phyloP scores from a whole-genome alignment of 2,888 invertebrate species.

The Merodon equestris region DNA sequence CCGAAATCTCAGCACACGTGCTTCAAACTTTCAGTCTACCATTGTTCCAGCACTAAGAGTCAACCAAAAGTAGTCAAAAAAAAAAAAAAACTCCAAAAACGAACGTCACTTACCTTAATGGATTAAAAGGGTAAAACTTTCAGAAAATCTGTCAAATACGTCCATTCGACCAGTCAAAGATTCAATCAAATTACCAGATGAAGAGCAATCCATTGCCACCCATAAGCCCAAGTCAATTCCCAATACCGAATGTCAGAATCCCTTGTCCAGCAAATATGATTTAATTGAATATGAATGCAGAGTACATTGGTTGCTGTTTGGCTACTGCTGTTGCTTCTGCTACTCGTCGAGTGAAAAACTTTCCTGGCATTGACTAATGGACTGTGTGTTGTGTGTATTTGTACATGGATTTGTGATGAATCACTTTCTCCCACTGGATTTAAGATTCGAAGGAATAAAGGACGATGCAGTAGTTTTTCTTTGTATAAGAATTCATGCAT shows the following conservation, averaged over 20 bases:
- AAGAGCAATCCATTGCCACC: neutral
- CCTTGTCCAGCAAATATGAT: slow-evolving; percentile 70
- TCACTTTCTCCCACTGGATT: slow-evolving; percentile 24
- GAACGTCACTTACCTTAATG: slow-evolving; percentile 38
- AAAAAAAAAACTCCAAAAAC: slow-evolving; percentile 2
- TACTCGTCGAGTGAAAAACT: slow-evolving; percentile 21
- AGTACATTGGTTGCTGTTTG: too few species aligned
- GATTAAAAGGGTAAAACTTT: slow-evolving; percentile 66
- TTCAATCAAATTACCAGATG: slow-evolving; percentile 54
- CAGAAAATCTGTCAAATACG: slow-evolving; percentile 58
- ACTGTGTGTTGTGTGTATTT: slow-evolving; percentile 24
- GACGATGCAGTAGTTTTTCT: slow-evolving; percentile 7
- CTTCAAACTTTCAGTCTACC: slow-evolving; percentile 5
- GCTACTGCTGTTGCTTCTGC: too few species aligned
- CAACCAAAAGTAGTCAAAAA: neutral
- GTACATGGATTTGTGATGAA: slow-evolving; percentile 38
- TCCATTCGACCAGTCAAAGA: slow-evolving; percentile 54
- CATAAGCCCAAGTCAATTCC: slow-evolving; percentile 41
- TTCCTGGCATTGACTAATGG: slow-evolving; percentile 67
- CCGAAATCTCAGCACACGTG: slow-evolving; percentile 9
- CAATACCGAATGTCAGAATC: slow-evolving; percentile 67
- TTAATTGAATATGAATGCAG: slow-evolving; percentile 70
- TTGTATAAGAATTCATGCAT: slow-evolving; percentile 23
- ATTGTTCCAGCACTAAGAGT: too few species aligned
- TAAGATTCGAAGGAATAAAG: neutral